Percentiles rank a stretch among this genome's conserved stretches.
phyloP scores from a whole-genome alignment of 1,140 invertebrate genomes.

The Calycopis cecrops region DNA sequence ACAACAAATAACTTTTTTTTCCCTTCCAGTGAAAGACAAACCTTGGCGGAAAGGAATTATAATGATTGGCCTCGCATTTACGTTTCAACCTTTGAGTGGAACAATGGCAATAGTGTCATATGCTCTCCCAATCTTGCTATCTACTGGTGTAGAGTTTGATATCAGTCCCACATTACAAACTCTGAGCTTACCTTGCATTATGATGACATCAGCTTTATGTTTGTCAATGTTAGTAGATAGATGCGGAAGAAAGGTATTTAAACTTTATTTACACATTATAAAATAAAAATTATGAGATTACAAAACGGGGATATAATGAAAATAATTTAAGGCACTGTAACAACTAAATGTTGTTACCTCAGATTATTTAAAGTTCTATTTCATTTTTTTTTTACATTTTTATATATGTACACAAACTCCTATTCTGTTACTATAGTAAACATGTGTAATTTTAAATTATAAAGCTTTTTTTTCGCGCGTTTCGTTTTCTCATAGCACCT shows the following conservation, averaged over 20 bases:
- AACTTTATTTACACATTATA: background rate
- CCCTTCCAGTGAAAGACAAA: conserved; percentile 1
- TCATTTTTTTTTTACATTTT: too few species aligned
- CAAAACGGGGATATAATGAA: background rate
- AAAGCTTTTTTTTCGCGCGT: too few species aligned
- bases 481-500: too few species aligned
- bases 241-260: conserved; percentile 3
- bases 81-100: conserved; percentile 4
- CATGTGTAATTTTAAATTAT: too few species aligned
- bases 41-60: background rate
- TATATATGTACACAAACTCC: too few species aligned
- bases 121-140: background rate
- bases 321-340: background rate
- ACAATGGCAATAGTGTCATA: conserved; percentile 7
- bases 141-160: background rate
- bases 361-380: too few species aligned
- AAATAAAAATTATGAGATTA: background rate
- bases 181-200: conserved; percentile 7
- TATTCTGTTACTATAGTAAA: too few species aligned
- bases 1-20: too few species aligned
- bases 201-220: background rate
- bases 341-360: background rate
- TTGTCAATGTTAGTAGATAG: background rate
- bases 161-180: conserved; percentile 4
- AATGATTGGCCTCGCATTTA: background rate